Evolutionary conservation across 2,797 vertebrate species (phyloP).

Genomic region (Sebastes variabilis): DNA sequence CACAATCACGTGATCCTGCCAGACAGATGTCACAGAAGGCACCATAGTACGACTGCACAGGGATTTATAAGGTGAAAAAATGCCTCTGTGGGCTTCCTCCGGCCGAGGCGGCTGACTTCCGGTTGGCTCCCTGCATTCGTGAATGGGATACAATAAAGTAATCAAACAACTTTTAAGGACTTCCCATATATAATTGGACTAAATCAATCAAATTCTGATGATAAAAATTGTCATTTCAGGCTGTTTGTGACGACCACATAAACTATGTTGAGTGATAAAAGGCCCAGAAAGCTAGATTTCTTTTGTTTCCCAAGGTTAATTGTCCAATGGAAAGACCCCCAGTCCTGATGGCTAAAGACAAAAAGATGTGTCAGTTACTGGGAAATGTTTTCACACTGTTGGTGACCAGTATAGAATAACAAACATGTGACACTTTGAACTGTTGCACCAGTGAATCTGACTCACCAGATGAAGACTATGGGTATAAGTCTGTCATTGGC

Average conservation of each 20-base stretch:
- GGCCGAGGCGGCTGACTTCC: background rate
- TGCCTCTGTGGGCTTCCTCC: background rate
- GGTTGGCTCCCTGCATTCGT: background rate
- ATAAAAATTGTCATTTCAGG: background rate
- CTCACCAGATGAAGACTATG: too few relatives aligned
- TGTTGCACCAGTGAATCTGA: slow-evolving; percentile 24
- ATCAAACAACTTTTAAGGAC: background rate
- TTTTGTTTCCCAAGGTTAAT: background rate
- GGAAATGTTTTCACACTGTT: slow-evolving; percentile 32
- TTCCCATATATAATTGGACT: background rate
- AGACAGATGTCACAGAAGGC: background rate
- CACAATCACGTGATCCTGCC: background rate
- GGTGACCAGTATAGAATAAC: slow-evolving; percentile 33
- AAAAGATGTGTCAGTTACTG: slow-evolving; percentile 10
- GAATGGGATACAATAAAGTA: background rate
- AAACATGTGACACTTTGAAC: slow-evolving; percentile 49
- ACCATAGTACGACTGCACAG: background rate
- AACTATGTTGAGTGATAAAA: slow-evolving; percentile 1
- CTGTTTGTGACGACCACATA: background rate
- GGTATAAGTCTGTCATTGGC: too few relatives aligned
- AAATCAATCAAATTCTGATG: background rate
- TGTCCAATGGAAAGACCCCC: background rate
- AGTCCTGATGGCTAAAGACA: background rate
- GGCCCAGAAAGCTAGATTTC: background rate
- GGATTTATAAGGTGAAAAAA: background rate